These are phyloP conservation scores for Alitta virens DNA, from an alignment of 2,888 invertebrate species.

Conservation along the genomic window DNA sequence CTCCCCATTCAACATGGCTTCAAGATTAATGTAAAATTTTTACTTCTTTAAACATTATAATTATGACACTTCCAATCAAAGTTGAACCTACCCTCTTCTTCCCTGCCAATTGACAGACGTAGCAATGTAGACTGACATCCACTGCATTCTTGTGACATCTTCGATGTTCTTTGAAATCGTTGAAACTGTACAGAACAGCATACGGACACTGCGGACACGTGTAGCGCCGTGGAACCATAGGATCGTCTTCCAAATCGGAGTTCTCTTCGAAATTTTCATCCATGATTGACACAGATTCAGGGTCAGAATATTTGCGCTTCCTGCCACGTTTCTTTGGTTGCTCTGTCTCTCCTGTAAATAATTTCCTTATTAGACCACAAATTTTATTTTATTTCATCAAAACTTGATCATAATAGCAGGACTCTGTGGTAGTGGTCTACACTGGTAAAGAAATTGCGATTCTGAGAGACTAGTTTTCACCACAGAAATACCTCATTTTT, in stretches of 20 bases:
- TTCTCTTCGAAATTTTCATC: not conserved
- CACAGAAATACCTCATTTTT: no score
- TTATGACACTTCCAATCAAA: no score
- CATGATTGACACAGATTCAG: not conserved
- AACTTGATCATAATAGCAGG: no score
- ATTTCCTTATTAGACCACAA: no score
- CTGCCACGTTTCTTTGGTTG: not conserved
- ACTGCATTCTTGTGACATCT: not conserved
- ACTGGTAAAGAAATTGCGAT: no score
- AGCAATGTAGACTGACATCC: not conserved
- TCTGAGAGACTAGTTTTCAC: no score
- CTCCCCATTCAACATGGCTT: no score
- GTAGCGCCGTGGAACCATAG: not conserved
- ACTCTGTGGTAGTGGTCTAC: no score
- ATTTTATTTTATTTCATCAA: no score
- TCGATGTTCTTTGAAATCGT: not conserved
- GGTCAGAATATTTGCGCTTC: not conserved
- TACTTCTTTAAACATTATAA: no score
- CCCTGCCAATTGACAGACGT: not conserved
- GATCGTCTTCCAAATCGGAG: not conserved
- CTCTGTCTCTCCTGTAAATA: no score
- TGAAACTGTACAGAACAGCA: not conserved
- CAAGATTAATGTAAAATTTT: no score
- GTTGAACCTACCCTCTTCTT: not conserved
- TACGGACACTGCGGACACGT: not conserved